Base-by-base conservation (phyloP, 2,113 vertebrate genomes). In the Origma solitaria region DNA sequence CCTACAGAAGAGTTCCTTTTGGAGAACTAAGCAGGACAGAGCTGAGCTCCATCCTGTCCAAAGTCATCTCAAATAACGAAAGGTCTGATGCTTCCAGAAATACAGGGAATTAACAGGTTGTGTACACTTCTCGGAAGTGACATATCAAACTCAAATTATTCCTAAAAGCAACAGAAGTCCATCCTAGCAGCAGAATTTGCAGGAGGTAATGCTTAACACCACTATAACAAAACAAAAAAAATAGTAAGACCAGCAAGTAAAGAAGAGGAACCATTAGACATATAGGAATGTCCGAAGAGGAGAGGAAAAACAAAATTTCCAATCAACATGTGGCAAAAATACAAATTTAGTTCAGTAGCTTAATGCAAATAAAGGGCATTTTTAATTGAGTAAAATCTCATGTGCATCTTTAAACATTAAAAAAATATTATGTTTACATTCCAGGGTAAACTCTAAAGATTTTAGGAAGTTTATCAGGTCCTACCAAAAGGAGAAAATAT, bases 101-200 rank as follows among this genome's bases (percentile, higher is more conserved):
- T 12, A 22, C 47, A 60, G 13, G 13, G 30, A 19, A 58, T 58
- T 80, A 42, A 38, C 3, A 76, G 6, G 45, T 45, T 57, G 66
- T 0, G 0, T 35, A 33, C 40, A 20, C 1, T 1, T 58, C 73
- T 70, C 35, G 21, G 12, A 90, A 47, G 45, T 14, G 18, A 81
- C 0, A 0, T 21, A 50, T 54, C 16, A 44, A 81, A 68, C 21
- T 51, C 33, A 37, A 51, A 33, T 38, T 25, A 16, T 47, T 88
- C 62, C 60, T 33, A 60, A 71, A 84, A 85, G n/a, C 76, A 95
- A 86, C 8, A 84, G 18, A 71, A 93, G 90, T 51, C 28, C 56
- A 87, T 25, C 18, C 44, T 24, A 86, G 27, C 11, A 62, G 84
- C 4, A 82, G n/a, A 68, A n/a, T 70, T 73, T 54, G 16, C 23